These are phyloP conservation scores for Phasia obesa DNA, from an alignment of 2,888 invertebrate species.

Conservation along the genomic window DNA sequence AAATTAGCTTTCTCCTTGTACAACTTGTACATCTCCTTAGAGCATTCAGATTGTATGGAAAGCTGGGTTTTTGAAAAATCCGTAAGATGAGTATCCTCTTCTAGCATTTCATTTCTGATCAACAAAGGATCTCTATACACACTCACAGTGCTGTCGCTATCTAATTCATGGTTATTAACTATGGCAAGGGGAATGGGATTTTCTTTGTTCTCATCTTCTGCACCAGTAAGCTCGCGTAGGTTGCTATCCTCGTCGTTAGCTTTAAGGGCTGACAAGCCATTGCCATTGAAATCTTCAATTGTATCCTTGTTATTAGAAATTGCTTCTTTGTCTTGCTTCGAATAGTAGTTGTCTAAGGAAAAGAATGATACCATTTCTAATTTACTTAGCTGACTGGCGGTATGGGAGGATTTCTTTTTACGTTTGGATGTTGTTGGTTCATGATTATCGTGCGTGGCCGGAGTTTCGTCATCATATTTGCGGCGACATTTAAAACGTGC, in stretches of 20 bases:
- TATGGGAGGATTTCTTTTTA: constrained; percentile 36
- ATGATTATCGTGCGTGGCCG: neutral
- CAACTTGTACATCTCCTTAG: constrained; percentile 50
- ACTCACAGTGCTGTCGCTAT: constrained; percentile 53
- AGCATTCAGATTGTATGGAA: constrained; percentile 45
- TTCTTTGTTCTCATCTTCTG: constrained; percentile 55
- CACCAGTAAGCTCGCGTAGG: neutral
- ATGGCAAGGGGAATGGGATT: constrained; percentile 46
- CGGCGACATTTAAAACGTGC: constrained; percentile 57
- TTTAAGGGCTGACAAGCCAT: no score
- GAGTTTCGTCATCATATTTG: constrained; percentile 46
- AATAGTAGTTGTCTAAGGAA: neutral
- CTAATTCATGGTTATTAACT: constrained; percentile 20
- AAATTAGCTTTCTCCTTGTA: constrained; percentile 51
- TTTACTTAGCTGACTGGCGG: neutral
- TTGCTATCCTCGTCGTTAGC: no score
- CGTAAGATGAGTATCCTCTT: constrained; percentile 37
- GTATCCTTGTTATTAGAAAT: neutral
- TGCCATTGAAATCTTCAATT: neutral
- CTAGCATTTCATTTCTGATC: constrained; percentile 30
- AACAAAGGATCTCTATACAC: constrained; percentile 51
- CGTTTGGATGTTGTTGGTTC: constrained; percentile 30
- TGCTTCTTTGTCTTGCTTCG: neutral
- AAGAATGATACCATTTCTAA: constrained; percentile 17
- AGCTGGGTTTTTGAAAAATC: constrained; percentile 43